Conservation (phyloP, 2,888 invertebrate genomes). For the Steinernema scapterisci region DNA sequence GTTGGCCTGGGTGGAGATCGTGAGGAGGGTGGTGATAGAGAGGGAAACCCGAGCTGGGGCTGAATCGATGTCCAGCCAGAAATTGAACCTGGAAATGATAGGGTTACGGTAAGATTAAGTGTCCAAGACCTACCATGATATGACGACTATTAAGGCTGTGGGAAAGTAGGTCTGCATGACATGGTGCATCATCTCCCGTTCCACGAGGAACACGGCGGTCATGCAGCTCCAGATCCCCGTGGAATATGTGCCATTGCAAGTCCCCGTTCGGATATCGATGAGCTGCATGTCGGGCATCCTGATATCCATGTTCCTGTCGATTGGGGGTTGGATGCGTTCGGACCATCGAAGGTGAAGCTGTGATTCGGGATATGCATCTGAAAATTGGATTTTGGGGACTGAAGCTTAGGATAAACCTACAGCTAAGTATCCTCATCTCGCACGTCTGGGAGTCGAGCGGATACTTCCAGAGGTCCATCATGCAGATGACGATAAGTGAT, state of each 20-base stretch:
- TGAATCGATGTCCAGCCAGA: conserved; percentile 66
- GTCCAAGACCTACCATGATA: conserved; percentile 70
- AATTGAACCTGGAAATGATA: conserved; percentile 56
- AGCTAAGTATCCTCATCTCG: conserved; percentile 71
- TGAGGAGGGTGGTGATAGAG: conserved; percentile 61
- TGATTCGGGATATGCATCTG: conserved; percentile 66
- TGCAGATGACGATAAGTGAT: conserved; percentile 72
- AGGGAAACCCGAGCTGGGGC: conserved; percentile 66
- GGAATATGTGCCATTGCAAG: conserved; percentile 66
- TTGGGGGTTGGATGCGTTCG: conserved; percentile 52
- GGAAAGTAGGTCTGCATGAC: conserved; percentile 73
- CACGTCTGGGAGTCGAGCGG: conserved; percentile 71
- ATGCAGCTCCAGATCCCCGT: conserved; percentile 72
- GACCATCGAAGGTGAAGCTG: conserved; percentile 65
- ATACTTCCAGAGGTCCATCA: conserved; percentile 73
- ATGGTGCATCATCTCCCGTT: conserved; percentile 72
- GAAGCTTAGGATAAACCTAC: conserved; percentile 66
- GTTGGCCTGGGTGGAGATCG: conserved; percentile 58
- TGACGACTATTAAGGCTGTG: conserved; percentile 73
- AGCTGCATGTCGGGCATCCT: conserved; percentile 66
- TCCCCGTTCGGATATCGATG: conserved; percentile 54
- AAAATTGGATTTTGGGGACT: not conserved
- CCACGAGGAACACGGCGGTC: conserved; percentile 72
- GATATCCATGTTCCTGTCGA: conserved; percentile 63
- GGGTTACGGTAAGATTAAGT: not conserved